Percentiles rank a stretch among this genome's conserved stretches.
Conservation (phyloP, 2,797 vertebrate genomes). For the Triplophysa bombifrons region DNA sequence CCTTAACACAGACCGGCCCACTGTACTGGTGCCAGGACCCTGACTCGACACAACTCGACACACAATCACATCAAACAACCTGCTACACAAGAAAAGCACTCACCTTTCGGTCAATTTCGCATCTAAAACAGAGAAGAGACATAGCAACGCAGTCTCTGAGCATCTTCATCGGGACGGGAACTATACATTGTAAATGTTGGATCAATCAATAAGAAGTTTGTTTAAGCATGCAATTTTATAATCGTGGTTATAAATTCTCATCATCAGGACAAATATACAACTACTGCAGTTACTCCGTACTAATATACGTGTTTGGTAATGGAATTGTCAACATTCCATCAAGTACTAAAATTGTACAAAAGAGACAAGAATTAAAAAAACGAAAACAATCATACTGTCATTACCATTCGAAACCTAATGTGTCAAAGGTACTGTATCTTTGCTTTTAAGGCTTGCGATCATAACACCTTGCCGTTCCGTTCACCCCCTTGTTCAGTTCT, state of each 20-base stretch:
- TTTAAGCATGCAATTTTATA: slow-evolving; percentile 66
- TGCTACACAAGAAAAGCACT: slow-evolving; percentile 34
- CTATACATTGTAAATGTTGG: slow-evolving; percentile 37
- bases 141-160: slow-evolving; percentile 59
- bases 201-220: slow-evolving; percentile 57
- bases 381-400: slow-evolving; percentile 51
- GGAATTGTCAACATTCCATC: slow-evolving; percentile 46
- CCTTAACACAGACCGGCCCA: slow-evolving; percentile 41
- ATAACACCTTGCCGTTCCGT: slow-evolving; percentile 65
- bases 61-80: slow-evolving; percentile 4
- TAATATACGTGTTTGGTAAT: slow-evolving; percentile 56
- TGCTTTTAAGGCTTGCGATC: slow-evolving; percentile 70
- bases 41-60: slow-evolving; percentile 30
- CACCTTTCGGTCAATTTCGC: slow-evolving; percentile 29
- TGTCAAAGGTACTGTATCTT: slow-evolving; percentile 58
- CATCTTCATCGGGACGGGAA: slow-evolving; percentile 55
- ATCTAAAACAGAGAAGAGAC: slow-evolving; percentile 61
- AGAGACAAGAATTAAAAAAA: slow-evolving; percentile 53
- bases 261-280: slow-evolving; percentile 55
- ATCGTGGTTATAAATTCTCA: slow-evolving; percentile 54
- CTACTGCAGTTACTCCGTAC: slow-evolving; percentile 62
- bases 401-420: slow-evolving; percentile 53
- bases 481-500: slow-evolving; percentile 39
- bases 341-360: slow-evolving; percentile 59
- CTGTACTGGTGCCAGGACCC: slow-evolving; percentile 43